phyloP scores from a whole-genome alignment of 2,888 invertebrate genomes.

The Trichacis sp. region DNA sequence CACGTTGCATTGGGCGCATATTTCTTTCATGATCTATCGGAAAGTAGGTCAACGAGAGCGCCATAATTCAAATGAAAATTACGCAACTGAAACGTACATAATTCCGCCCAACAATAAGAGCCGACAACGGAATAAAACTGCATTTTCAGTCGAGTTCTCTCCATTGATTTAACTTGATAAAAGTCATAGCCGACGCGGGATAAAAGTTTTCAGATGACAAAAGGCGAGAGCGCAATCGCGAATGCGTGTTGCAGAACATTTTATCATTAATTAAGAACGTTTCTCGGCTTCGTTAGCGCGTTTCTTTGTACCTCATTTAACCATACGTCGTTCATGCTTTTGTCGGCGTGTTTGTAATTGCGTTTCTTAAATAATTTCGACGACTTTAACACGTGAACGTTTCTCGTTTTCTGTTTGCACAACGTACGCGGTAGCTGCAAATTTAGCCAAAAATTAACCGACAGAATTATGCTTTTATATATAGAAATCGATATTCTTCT shows the following conservation, averaged over 20 bases:
- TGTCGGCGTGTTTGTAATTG: too few species aligned
- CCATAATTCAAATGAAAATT: not conserved
- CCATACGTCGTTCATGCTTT: too few species aligned
- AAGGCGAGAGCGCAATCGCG: not conserved
- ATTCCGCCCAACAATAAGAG: not conserved
- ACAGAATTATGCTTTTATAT: too few species aligned
- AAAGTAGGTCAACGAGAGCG: not conserved
- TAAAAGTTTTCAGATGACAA: not conserved
- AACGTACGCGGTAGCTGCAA: too few species aligned
- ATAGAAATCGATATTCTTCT: too few species aligned
- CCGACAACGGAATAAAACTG: not conserved
- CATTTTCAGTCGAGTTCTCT: not conserved
- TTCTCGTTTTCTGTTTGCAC: too few species aligned
- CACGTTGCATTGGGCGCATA: too few species aligned
- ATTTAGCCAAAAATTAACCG: too few species aligned
- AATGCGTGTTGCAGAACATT: not conserved
- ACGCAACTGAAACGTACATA: not conserved
- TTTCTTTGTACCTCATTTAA: too few species aligned
- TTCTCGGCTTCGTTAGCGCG: not conserved
- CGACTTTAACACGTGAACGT: too few species aligned
- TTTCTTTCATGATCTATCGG: too few species aligned
- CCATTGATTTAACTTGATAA: not conserved
- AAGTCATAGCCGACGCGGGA: not conserved
- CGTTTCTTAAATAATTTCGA: too few species aligned
- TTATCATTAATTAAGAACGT: not conserved